Base-by-base conservation (phyloP, 1,140 invertebrate species). In the Saccostrea glomerata region DNA sequence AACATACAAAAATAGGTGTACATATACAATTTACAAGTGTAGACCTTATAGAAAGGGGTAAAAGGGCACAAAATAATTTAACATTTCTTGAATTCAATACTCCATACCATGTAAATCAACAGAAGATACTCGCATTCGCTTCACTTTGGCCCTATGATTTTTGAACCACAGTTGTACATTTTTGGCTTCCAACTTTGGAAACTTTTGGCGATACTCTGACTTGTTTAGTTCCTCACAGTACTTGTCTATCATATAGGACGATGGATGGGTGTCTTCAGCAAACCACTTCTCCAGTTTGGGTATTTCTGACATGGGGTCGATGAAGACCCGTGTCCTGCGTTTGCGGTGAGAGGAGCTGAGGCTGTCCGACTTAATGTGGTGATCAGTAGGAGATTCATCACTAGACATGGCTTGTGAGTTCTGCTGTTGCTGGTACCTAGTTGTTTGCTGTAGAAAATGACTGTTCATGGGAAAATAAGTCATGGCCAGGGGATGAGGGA, bases 261-360 rank as follows among this genome's bases (percentile, higher is more conserved):
- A 98, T 66, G 98, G 98, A 95, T 99, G 98, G 47, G 98, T 99
- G 95, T 99, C 99, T 93, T 98, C 96, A n/a, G 97, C 97, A 94
- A 99, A 99, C 98, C 98, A 99, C 93, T 98, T 97, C 94, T 99
- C 98, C 87, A 99, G 96, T 91, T 98, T 97, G 6, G 98, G 98
- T 82, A 99, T 98, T 96, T 99, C 99, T 36, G 98, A 98, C 17
- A 99, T 98, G 0, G 98, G 99, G 95, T 99, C 99, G 91, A 99
- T 99, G 94, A 99, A 99, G n/a, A 98, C 99, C 89, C 99, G 96
- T 95, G 99, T 99, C 58, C 98, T 96, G 95, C 98, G 96, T 85
- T 98, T 96, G 94, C 93, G 91, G 73, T 91, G 90, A 55, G 88
- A 84, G 82, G 85, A 88, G 30, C 89, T 85, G 12, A 73, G 73